Conservation (phyloP, 2,888 invertebrate genomes). For the Tiphia femorata region DNA sequence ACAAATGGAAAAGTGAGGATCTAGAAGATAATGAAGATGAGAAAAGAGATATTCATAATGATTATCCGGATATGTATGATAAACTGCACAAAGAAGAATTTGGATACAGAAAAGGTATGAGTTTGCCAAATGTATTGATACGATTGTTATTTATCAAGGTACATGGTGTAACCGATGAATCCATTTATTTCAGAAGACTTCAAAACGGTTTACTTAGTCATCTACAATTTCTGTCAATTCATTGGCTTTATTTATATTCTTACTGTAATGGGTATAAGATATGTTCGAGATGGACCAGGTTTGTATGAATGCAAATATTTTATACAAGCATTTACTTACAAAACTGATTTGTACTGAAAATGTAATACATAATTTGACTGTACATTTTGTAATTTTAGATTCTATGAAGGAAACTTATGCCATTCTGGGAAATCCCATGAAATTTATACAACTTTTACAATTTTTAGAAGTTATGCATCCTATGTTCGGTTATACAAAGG, state of each 20-base stretch:
- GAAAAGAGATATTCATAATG: constrained; percentile 78
- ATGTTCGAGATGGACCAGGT: constrained; percentile 80
- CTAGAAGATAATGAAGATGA: constrained; percentile 74
- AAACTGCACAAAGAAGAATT: constrained; percentile 81
- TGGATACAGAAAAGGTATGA: constrained; percentile 84
- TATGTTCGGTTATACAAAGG: constrained; percentile 88
- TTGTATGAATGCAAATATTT: constrained; percentile 44
- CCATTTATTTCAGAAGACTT: constrained; percentile 76
- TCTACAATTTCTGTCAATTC: constrained; percentile 93
- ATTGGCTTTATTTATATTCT: constrained; percentile 86
- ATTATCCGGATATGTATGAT: constrained; percentile 84
- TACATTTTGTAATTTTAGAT: constrained; percentile 66
- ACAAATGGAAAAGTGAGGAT: constrained; percentile 88
- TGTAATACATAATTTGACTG: constrained; percentile 8
- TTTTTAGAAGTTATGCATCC: constrained; percentile 92
- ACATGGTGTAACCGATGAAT: too few species aligned
- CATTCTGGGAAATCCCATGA: constrained; percentile 82
- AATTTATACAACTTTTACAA: constrained; percentile 86
- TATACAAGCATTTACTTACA: background rate
- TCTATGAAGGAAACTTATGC: constrained; percentile 80
- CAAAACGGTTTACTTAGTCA: constrained; percentile 85
- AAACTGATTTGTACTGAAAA: background rate
- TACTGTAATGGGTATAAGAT: constrained; percentile 80
- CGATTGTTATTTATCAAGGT: too few species aligned
- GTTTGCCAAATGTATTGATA: too few species aligned